These are phyloP conservation scores for Etheostoma perlongum DNA, from an alignment of 2,797 vertebrate genomes.

Conservation along the genomic window DNA sequence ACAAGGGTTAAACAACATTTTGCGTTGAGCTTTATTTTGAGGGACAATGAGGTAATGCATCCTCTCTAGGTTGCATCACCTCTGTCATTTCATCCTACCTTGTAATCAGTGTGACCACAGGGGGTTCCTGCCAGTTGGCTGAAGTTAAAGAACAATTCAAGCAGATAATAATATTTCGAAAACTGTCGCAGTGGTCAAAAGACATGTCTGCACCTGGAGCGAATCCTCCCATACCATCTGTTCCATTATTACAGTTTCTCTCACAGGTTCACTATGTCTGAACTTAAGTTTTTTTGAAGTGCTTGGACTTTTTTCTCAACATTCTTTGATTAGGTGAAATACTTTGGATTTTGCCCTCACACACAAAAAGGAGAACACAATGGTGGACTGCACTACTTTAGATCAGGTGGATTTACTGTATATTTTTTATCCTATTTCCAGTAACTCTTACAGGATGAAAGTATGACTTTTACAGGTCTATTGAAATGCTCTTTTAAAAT, in stretches of 20 bases:
- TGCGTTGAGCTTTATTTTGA: background rate
- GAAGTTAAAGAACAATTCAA: constrained; percentile 16
- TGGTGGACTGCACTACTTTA: background rate
- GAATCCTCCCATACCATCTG: constrained; percentile 35
- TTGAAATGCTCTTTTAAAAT: constrained; percentile 27
- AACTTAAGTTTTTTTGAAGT: constrained; percentile 27
- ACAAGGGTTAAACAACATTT: background rate
- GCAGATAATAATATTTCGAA: constrained; percentile 42
- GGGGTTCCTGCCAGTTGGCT: constrained; percentile 9
- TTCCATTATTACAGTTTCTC: constrained; percentile 23
- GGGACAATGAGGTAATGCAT: constrained; percentile 35
- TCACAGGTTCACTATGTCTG: constrained; percentile 25
- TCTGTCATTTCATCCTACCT: constrained; percentile 33
- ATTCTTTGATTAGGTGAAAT: constrained; percentile 14
- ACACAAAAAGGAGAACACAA: constrained; percentile 5
- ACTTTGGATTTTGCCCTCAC: background rate
- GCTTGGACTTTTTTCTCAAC: constrained; percentile 3
- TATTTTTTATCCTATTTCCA: constrained; percentile 1
- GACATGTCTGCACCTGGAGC: constrained; percentile 34
- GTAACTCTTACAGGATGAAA: constrained; percentile 9
- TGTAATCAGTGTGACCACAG: constrained; percentile 47
- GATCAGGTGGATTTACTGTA: constrained; percentile 8
- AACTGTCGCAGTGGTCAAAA: constrained; percentile 23
- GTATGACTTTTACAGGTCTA: constrained; percentile 1
- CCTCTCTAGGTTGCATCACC: constrained; percentile 20